These are phyloP conservation scores for Pseudomyrmex flavicornis DNA, from an alignment of 1,140 invertebrate genomes.

Conservation along the genomic window DNA sequence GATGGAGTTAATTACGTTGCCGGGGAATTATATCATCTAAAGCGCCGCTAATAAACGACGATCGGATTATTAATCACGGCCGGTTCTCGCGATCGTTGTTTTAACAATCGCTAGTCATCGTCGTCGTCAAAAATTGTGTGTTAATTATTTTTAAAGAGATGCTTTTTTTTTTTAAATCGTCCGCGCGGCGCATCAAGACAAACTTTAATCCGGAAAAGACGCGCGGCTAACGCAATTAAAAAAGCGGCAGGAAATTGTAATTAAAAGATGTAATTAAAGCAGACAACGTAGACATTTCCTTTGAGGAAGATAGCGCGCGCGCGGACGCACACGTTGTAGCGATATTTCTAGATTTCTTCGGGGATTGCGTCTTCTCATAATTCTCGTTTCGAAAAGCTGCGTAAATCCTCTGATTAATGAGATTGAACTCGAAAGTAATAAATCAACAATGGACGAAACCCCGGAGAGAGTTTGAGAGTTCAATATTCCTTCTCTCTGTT, in stretches of 20 bases:
- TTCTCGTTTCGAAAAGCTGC: conserved; percentile 21
- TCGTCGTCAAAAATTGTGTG: conserved; percentile 19
- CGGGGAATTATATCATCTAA: conserved; percentile 30
- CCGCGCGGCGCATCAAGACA: not conserved
- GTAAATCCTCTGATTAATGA: conserved; percentile 22
- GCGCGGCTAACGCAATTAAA: conserved; percentile 56
- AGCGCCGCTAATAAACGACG: conserved; percentile 34
- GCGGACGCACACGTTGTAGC: not conserved
- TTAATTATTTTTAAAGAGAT: conserved; percentile 45
- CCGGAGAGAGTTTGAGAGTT: not conserved
- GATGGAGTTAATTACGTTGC: conserved; percentile 48
- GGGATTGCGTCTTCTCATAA: conserved; percentile 34
- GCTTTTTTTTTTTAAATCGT: conserved; percentile 3
- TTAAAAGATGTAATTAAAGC: conserved; percentile 65
- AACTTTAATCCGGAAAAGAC: conserved; percentile 37
- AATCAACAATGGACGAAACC: conserved; percentile 34
- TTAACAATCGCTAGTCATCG: conserved; percentile 8
- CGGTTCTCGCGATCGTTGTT: conserved; percentile 24
- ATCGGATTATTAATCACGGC: conserved; percentile 57
- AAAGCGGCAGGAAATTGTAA: conserved; percentile 46
- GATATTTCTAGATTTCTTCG: conserved; percentile 40
- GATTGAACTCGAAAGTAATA: conserved; percentile 34
- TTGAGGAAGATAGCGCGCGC: conserved; percentile 19
- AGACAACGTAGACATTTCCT: conserved; percentile 37
- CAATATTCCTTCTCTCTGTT: conserved; percentile 6